Base-by-base conservation (phyloP, 2,113 vertebrate genomes). In the Delphinus delphis region DNA sequence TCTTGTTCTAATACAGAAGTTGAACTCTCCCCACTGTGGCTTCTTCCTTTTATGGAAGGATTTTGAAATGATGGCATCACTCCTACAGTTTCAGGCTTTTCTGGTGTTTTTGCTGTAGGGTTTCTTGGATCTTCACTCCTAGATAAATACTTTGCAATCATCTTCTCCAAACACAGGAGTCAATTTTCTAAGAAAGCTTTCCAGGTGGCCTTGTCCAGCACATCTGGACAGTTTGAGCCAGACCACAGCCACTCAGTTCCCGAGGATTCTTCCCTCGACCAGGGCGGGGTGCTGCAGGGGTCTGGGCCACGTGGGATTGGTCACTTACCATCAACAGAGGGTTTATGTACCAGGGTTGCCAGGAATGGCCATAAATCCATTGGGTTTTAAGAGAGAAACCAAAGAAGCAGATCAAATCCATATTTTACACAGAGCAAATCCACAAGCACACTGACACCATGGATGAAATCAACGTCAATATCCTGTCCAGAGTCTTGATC, bases 401-500 rank as follows among this genome's bases (percentile, higher is more conserved):
- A 14, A 76, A 71, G 65, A 38, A 81, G 41, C 7, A 21, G 13
- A 80, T 23, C 0, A 18, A 85, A 55, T 71, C 53, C n/a, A 7
- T 25, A 28, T 23, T 73, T 83, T 47, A 68, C 33, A 11, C 38
- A 68, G 65, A 38, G 20, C 82, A 41, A 20, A 8, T 28, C 7
- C 9, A 2, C 7, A 62, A 50, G 63, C 9, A 50, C 79, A 23
- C 9, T 17, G 76, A n/a, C 28, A 14, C 8, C 6, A 0, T 17
- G 12, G 4, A 3, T 18, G 65, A 20, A 25, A 5, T 20, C 12
- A 18, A 2, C 0, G 1, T 18, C 26, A 9, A 0, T 0, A 6
- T 18, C 60, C 38, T 8, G 11, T 8, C 3, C 26, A 4, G 12
- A 28, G 4, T 4, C 15, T 82, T 6, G 1, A n/a, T 1, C 23